Conservation (phyloP, 2,113 vertebrate genomes). For the Centropus unirufus region DNA sequence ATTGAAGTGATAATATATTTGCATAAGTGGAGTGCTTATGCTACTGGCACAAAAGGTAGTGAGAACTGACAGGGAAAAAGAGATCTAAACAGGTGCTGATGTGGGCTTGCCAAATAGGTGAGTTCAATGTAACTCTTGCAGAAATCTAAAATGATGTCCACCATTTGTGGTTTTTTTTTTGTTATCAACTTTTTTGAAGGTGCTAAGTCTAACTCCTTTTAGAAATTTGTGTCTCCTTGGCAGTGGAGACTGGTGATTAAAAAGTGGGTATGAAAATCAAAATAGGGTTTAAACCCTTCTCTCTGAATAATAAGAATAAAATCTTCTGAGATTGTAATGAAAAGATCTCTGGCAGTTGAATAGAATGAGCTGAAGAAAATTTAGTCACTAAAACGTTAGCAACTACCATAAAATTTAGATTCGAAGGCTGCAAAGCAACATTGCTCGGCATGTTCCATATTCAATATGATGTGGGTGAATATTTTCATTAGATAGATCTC, state of each 20-base stretch:
- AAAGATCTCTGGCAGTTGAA: neutral
- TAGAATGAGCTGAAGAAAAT: neutral
- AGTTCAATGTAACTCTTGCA: neutral
- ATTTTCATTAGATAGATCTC: neutral
- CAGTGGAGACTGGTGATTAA: neutral
- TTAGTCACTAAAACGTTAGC: neutral
- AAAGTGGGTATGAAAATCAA: neutral
- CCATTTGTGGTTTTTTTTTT: neutral
- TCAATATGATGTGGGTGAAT: neutral
- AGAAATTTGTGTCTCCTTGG: neutral
- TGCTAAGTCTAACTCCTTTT: neutral
- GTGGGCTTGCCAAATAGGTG: constrained; percentile 19
- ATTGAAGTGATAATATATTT: neutral
- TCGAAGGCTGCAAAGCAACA: neutral
- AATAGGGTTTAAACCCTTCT: neutral
- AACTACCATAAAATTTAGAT: neutral
- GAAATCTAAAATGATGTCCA: neutral
- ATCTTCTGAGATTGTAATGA: neutral
- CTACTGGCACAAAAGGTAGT: neutral
- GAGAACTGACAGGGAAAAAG: neutral
- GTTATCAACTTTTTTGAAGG: neutral
- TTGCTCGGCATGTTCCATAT: neutral
- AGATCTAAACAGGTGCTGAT: constrained; percentile 43
- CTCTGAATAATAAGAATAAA: neutral
- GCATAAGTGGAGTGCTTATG: neutral